phyloP scores from a whole-genome alignment of 1,140 invertebrate species.

The Saccostrea echinata region DNA sequence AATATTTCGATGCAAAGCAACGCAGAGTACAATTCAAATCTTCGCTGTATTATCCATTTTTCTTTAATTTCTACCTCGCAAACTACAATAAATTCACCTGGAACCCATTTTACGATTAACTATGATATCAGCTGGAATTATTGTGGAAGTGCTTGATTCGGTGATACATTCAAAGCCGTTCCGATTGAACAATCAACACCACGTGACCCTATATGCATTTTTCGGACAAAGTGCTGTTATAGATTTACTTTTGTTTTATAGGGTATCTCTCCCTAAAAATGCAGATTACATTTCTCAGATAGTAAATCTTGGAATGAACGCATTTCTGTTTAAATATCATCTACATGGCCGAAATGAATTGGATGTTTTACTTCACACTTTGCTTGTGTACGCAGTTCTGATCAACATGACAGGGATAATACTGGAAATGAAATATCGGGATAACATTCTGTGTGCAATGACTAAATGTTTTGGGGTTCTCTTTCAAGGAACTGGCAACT shows the following conservation, averaged over 20 bases:
- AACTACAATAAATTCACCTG: background rate
- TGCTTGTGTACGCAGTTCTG: background rate
- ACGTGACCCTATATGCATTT: background rate
- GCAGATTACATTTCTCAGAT: background rate
- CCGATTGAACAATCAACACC: background rate
- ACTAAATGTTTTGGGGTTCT: background rate
- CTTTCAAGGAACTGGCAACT: slow-evolving; percentile 4
- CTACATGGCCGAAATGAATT: background rate
- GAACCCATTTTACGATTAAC: background rate
- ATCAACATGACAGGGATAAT: background rate
- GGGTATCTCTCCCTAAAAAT: background rate
- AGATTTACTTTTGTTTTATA: background rate
- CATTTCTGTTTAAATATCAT: background rate
- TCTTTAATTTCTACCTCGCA: background rate
- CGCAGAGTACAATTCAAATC: background rate
- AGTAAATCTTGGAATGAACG: background rate
- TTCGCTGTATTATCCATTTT: background rate
- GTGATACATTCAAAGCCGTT: background rate
- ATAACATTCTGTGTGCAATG: background rate
- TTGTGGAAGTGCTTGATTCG: background rate
- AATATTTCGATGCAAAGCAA: background rate
- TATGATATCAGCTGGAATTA: background rate
- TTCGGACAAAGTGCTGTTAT: background rate
- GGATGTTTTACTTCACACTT: background rate
- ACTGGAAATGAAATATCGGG: background rate